Evolutionary conservation across 2,797 vertebrate genomes (phyloP), one percentile per base, ranked within the genome.

Genomic region (Sebastes glaucus): DNA sequence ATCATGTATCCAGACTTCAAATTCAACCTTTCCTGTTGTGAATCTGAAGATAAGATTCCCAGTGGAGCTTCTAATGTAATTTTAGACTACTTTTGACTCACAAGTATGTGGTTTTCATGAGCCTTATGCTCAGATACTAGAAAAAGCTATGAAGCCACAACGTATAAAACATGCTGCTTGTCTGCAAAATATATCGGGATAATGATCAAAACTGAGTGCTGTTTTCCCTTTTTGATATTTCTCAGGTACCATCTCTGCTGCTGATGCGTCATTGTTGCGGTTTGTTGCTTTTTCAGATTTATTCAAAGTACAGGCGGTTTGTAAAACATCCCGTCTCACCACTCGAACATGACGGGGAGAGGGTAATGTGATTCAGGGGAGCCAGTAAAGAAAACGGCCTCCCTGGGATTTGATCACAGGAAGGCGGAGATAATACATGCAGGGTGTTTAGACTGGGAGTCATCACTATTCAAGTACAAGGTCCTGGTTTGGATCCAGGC

Each of bases 401-500:
- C 78, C 9, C 66, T 80, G 90, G 86, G 92, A 86, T 82, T 89
- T 93, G 82, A 89, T 87, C 81, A 77, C 72, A 85, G 75, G 59
- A 68, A 42, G 46, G 71, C 69, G n/a, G 73, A 76, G 78, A 84
- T 90, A 78, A 88, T 79, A 14, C 81, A 87, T 78, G 67, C 79
- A 71, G 77, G 27, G 71, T 68, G 78, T 82, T 82, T 81, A 57
- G 68, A 77, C 71, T 18, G 28, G 22, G 61, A 84, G 83, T 87
- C 81, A 81, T 90, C 74, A 59, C 84, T 89, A 72, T 87, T 90
- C 83, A 85, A 74, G 68, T 72, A 70, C 30, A 80, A 71, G 64
- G 69, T 77, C 81, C 71, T 69, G 60, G 61, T 86, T 79, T 90
- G 80, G 91, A 83, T 59, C 33, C 7, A 10, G 49, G 75, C 75